Conservation (phyloP, 2,113 vertebrate species). For the Melanerpes aurifrons region DNA sequence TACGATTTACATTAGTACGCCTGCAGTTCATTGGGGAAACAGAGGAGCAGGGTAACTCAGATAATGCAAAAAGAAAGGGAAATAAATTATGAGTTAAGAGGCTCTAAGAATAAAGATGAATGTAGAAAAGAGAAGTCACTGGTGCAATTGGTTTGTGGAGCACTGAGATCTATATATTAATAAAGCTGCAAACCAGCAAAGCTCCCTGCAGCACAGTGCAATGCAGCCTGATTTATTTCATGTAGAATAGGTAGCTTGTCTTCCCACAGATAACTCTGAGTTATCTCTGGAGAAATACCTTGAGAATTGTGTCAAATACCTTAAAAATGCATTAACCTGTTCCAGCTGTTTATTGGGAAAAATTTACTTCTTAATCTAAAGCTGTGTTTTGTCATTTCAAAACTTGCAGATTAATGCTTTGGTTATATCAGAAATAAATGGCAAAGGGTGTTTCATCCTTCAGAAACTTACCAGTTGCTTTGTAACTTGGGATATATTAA, state of each 20-base stretch:
- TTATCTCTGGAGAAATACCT: not conserved
- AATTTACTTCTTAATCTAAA: not conserved
- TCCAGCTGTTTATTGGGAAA: not conserved
- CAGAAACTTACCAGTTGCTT: not conserved
- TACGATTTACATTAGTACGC: not conserved
- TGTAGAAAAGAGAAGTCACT: not conserved
- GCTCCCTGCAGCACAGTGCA: not conserved
- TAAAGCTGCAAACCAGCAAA: not conserved
- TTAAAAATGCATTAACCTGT: not conserved
- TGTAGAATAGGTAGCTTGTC: not conserved
- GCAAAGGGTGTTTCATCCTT: not conserved
- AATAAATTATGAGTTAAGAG: not conserved
- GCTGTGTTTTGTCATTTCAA: not conserved
- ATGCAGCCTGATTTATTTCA: not conserved
- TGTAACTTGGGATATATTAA: not conserved
- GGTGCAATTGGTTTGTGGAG: not conserved
- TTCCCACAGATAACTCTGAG: not conserved
- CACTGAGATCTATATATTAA: not conserved
- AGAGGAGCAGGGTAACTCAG: not conserved
- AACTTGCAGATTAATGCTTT: not conserved
- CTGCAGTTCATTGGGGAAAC: conserved; percentile 12
- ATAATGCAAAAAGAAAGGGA: not conserved
- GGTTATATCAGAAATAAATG: not conserved
- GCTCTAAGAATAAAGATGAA: not conserved
- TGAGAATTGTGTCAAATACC: not conserved